Percentiles rank a stretch among this genome's conserved stretches.
These are phyloP conservation scores for Portevinia maculata DNA, from an alignment of 2,888 invertebrate genomes.

Conservation along the genomic window DNA sequence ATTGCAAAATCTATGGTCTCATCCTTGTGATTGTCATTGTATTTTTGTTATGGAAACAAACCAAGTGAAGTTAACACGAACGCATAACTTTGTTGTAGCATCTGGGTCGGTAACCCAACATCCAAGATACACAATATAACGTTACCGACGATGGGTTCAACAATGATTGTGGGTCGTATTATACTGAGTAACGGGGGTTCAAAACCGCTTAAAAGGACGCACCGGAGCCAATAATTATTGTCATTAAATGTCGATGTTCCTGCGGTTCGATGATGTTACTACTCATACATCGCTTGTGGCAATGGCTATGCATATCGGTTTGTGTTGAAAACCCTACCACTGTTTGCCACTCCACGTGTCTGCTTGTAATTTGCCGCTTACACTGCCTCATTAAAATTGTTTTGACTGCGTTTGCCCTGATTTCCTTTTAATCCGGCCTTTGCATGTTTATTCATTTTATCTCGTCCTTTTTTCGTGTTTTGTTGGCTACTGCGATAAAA, in stretches of 20 bases:
- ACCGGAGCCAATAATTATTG: constrained; percentile 50
- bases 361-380: constrained; percentile 25
- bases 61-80: no score
- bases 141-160: not conserved
- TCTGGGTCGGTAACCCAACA: not conserved
- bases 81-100: no score
- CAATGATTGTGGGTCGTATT: not conserved
- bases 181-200: constrained; percentile 1
- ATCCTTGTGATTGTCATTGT: no score
- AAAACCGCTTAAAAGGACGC: constrained; percentile 33
- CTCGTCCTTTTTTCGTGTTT: constrained; percentile 8
- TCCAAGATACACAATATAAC: constrained; percentile 10
- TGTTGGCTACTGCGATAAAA: constrained; percentile 32
- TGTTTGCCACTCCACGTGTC: constrained; percentile 3
- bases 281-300: constrained; percentile 6
- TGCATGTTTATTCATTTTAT: constrained; percentile 5
- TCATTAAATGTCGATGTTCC: constrained; percentile 13
- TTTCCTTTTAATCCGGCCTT: constrained; percentile 7
- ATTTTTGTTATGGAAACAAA: no score
- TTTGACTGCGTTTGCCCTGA: constrained; percentile 31
- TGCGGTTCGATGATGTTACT: constrained; percentile 17
- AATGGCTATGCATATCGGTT: not conserved
- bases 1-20: no score
- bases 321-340: not conserved
- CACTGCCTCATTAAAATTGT: constrained; percentile 57